A percentile compares a stretch with the other conserved stretches of the same genome.
Conservation (phyloP, 53 echinoderm and acorn worm species). For the Astropecten irregularis region DNA sequence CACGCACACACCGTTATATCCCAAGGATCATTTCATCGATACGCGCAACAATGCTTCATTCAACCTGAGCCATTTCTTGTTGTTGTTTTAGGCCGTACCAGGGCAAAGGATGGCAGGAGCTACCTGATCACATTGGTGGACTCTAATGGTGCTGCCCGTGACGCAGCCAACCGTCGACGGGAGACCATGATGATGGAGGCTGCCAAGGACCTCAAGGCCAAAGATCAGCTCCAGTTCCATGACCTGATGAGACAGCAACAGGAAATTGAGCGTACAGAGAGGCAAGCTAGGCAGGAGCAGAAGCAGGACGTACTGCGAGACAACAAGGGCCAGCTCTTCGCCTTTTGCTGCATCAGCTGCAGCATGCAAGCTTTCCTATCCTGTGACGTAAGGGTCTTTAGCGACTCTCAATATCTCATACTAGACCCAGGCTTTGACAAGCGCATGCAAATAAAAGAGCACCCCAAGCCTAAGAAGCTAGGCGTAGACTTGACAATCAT, state of each 20-base stretch:
- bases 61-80: background rate
- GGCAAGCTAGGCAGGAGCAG: slow-evolving; percentile 16
- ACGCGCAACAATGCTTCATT: too few relatives aligned
- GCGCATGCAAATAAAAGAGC: slow-evolving; percentile 46
- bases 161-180: slow-evolving; percentile 49
- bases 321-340: background rate
- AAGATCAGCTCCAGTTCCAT: background rate
- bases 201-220: slow-evolving; percentile 1
- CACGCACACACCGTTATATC: too few relatives aligned
- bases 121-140: slow-evolving; percentile 66
- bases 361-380: slow-evolving; percentile 48
- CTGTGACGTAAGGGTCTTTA: slow-evolving; percentile 51
- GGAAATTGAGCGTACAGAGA: background rate
- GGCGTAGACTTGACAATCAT: slow-evolving; percentile 36
- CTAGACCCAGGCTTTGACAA: slow-evolving; percentile 25
- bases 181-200: slow-evolving; percentile 57
- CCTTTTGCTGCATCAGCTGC: slow-evolving; percentile 58
- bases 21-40: too few relatives aligned
- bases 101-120: slow-evolving; percentile 62
- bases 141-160: slow-evolving; percentile 37
- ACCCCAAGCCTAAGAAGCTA: slow-evolving; percentile 65
- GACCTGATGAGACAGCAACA: slow-evolving; percentile 4
- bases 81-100: slow-evolving; percentile 53
- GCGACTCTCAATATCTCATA: slow-evolving; percentile 53
- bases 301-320: background rate